A percentile compares a stretch with the other conserved stretches of the same genome.
Evolutionary conservation across 2,888 invertebrate genomes (phyloP).

Genomic region (Yponomeuta malinellus): DNA sequence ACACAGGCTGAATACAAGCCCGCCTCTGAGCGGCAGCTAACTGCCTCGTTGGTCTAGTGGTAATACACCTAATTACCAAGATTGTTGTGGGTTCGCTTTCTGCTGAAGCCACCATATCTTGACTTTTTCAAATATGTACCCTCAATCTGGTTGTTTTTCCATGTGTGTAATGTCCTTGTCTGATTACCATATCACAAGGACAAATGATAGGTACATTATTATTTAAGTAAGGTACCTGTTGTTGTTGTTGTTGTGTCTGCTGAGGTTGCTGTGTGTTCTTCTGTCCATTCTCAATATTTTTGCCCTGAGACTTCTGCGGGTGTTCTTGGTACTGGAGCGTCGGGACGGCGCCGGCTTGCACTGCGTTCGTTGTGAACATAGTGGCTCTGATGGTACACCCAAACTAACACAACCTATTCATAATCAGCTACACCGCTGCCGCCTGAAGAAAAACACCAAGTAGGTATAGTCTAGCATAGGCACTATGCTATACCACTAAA

Average conservation of each 20-base stretch:
- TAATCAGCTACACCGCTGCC: neutral
- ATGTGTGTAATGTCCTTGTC: no score
- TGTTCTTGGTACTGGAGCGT: constrained; percentile 82
- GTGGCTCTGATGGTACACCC: constrained; percentile 25
- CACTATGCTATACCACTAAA: constrained; percentile 29
- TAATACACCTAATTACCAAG: no score
- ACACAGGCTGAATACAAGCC: no score
- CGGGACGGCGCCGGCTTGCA: constrained; percentile 76
- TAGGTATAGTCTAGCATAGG: neutral
- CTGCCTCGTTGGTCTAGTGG: no score
- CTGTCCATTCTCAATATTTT: constrained; percentile 77
- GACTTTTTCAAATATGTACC: no score
- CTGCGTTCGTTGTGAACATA: constrained; percentile 78
- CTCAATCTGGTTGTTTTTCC: no score
- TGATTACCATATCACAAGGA: no score
- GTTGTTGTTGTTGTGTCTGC: constrained; percentile 39
- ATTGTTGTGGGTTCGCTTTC: no score
- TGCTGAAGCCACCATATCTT: no score
- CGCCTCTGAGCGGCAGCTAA: no score
- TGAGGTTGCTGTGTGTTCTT: constrained; percentile 73
- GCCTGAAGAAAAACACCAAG: constrained; percentile 1
- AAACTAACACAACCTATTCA: neutral
- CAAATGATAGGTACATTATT: no score
- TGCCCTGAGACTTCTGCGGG: constrained; percentile 76
- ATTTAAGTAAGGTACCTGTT: constrained; percentile 31